Percentiles rank a stretch among this genome's conserved stretches.
Conservation (phyloP, 2,888 invertebrate genomes). For the Hecatera dysodea region DNA sequence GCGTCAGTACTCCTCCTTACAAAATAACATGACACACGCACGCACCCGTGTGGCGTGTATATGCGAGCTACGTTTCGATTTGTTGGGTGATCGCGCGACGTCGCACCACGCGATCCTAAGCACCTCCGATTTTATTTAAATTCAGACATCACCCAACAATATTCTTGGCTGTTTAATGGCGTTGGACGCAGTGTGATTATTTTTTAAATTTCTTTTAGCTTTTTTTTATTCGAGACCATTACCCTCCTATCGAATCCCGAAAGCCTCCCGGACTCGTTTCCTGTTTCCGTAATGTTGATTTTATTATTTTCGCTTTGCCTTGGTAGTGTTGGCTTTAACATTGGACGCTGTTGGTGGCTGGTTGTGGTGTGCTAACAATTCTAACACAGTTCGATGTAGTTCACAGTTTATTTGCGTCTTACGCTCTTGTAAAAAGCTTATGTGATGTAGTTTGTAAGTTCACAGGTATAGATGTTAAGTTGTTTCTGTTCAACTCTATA, state of each 20-base stretch:
- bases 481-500: conserved; percentile 46
- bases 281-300: conserved; percentile 90
- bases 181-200: conserved; percentile 89
- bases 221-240: conserved; percentile 77
- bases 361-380: conserved; percentile 89
- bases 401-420: conserved; percentile 84
- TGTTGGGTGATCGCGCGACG: conserved; percentile 88
- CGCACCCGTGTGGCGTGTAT: conserved; percentile 74
- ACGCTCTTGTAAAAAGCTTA: conserved; percentile 82
- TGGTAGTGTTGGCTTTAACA: conserved; percentile 90
- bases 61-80: conserved; percentile 83
- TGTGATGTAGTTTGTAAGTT: conserved; percentile 71
- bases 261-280: conserved; percentile 89
- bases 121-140: conserved; percentile 72
- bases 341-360: conserved; percentile 86
- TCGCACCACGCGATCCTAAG: conserved; percentile 80
- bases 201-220: conserved; percentile 84
- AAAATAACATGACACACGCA: background rate
- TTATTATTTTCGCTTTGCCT: conserved; percentile 89
- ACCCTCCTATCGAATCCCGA: conserved; percentile 73
- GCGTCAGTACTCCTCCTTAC: background rate
- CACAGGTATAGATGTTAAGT: conserved; percentile 63
- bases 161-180: conserved; percentile 86
- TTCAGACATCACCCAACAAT: conserved; percentile 86
- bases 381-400: conserved; percentile 84